Evolutionary conservation across 2,888 invertebrate species (phyloP).

Genomic region (Loripinus fragilis): DNA sequence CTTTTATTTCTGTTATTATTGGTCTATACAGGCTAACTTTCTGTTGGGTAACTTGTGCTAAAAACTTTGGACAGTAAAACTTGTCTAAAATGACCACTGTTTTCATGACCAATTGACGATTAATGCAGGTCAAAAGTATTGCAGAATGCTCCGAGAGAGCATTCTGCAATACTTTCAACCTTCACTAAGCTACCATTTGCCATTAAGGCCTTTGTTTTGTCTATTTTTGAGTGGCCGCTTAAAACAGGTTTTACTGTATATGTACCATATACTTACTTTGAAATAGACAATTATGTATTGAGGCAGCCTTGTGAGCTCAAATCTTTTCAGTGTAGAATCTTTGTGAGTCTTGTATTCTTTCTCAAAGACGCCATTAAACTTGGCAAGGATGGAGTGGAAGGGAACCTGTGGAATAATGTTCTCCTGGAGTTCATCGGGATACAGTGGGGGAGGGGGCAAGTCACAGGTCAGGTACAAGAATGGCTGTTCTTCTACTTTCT

Average conservation of each 20-base stretch:
- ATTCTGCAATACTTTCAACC: too few relatives aligned
- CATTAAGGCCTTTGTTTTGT: too few relatives aligned
- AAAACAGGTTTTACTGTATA: too few relatives aligned
- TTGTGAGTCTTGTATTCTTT: conserved; percentile 99
- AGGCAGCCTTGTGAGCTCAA: conserved; percentile 96
- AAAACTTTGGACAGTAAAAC: too few relatives aligned
- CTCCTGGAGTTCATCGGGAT: conserved; percentile 98
- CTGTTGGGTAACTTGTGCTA: too few relatives aligned
- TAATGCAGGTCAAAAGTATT: too few relatives aligned
- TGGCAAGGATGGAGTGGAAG: conserved; percentile 95
- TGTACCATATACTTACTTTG: conserved; percentile 86
- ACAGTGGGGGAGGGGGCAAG: conserved; percentile 96
- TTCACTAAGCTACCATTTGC: too few relatives aligned
- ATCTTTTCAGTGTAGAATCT: conserved; percentile 98
- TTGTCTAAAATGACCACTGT: too few relatives aligned
- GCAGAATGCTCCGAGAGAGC: too few relatives aligned
- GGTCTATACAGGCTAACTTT: too few relatives aligned
- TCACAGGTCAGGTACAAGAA: conserved; percentile 99
- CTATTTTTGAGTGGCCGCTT: too few relatives aligned
- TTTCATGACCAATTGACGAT: too few relatives aligned
- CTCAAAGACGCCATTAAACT: conserved; percentile 97
- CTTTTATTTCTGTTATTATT: not conserved
- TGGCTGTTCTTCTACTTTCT: conserved; percentile 92
- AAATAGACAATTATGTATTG: conserved; percentile 98
- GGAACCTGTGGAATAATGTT: conserved; percentile 99